A percentile compares a stretch with the other conserved stretches of the same genome.
These are phyloP conservation scores for Eulithis prunata DNA, from an alignment of 2,888 invertebrate species.

Conservation along the genomic window DNA sequence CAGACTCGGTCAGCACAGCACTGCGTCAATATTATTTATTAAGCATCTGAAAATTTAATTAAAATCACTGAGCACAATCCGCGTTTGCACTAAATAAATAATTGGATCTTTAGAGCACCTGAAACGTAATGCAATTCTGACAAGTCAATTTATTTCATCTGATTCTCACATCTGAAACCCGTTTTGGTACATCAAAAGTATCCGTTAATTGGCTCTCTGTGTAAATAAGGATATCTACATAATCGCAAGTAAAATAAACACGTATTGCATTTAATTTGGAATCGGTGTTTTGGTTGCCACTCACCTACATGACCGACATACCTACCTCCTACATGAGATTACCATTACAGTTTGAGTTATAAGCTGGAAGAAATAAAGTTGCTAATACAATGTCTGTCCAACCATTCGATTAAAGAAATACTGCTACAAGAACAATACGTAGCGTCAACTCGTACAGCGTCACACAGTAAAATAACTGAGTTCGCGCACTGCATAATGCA, in stretches of 20 bases:
- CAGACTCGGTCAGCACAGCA: no score
- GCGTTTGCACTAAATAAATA: conserved; percentile 57
- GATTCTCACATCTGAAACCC: conserved; percentile 69
- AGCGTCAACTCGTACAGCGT: conserved; percentile 40
- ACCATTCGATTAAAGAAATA: conserved; percentile 38
- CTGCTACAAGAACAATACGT: conserved; percentile 40
- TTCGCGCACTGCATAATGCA: conserved; percentile 56
- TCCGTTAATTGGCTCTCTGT: conserved; percentile 69
- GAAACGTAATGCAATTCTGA: conserved; percentile 60
- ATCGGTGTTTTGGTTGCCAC: conserved; percentile 30
- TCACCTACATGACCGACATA: conserved; percentile 31
- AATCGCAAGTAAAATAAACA: conserved; percentile 44
- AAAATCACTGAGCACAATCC: conserved; percentile 28
- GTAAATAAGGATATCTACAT: conserved; percentile 48
- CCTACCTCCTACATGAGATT: conserved; percentile 25
- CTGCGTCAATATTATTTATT: conserved; percentile 6
- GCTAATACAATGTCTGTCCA: conserved; percentile 10
- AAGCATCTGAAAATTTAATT: conserved; percentile 18
- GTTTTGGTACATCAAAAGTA: conserved; percentile 75
- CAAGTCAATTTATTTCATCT: conserved; percentile 76
- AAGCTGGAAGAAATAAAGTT: conserved; percentile 5
- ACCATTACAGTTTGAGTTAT: conserved; percentile 4
- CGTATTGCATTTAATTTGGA: conserved; percentile 32
- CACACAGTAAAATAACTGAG: conserved; percentile 47
- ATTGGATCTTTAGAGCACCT: conserved; percentile 63